phyloP scores from a whole-genome alignment of 2,797 vertebrate genomes.

The Vespertilio murinus region DNA sequence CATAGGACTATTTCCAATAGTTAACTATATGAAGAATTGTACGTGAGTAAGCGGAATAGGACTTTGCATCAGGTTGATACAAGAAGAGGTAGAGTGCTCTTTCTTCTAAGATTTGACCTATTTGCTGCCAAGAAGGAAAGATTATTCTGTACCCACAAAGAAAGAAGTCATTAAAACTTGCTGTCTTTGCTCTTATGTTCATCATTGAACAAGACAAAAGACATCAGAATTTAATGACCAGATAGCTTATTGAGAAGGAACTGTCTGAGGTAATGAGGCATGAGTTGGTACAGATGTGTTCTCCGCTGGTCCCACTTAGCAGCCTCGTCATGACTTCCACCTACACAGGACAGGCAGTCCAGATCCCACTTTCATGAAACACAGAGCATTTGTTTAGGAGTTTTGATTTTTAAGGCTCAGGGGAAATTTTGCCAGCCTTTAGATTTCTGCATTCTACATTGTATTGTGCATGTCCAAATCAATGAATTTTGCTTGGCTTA shows the following conservation, averaged over 20 bases:
- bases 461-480: background rate
- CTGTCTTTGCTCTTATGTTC: constrained; percentile 61
- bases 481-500: background rate
- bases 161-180: constrained; percentile 55
- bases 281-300: constrained; percentile 64
- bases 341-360: constrained; percentile 33
- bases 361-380: background rate
- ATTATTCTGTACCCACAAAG: constrained; percentile 21
- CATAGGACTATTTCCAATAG: background rate
- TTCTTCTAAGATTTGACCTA: background rate
- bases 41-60: no score
- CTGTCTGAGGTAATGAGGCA: constrained; percentile 64
- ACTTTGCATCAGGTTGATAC: background rate
- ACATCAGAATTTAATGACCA: constrained; percentile 58
- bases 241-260: constrained; percentile 44
- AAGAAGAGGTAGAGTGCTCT: background rate
- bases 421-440: background rate
- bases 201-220: constrained; percentile 27
- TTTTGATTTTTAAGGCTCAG: constrained; percentile 40
- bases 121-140: constrained; percentile 6
- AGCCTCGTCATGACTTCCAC: constrained; percentile 51
- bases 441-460: background rate
- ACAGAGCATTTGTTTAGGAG: background rate
- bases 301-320: constrained; percentile 61
- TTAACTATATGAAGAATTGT: background rate